Evolutionary conservation across 2,797 vertebrate genomes (phyloP).

Genomic region (Diceros bicornis): DNA sequence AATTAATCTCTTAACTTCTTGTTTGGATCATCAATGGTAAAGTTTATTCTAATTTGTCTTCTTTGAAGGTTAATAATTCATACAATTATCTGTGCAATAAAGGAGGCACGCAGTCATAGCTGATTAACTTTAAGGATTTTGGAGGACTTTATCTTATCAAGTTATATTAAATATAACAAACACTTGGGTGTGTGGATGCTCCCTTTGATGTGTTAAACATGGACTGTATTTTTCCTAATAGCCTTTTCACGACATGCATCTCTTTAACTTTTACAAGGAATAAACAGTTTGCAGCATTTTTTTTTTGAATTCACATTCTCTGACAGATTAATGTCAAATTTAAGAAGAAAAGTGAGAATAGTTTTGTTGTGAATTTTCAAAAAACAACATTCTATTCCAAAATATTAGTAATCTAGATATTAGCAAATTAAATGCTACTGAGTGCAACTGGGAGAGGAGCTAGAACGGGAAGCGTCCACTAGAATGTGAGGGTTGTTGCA

Average conservation of each 20-base stretch:
- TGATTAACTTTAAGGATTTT: neutral
- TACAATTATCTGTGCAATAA: neutral
- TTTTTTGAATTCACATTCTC: neutral
- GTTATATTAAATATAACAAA: neutral
- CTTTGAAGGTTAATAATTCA: conserved; percentile 56
- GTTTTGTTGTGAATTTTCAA: neutral
- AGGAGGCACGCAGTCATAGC: neutral
- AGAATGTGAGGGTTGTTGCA: neutral
- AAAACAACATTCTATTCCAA: neutral
- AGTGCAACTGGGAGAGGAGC: neutral
- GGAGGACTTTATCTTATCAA: neutral
- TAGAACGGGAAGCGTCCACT: too few relatives aligned
- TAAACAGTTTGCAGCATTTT: neutral
- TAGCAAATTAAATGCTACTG: neutral
- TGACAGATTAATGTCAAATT: neutral
- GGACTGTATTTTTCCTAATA: neutral
- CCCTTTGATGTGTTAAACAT: neutral
- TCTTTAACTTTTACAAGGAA: conserved; percentile 18
- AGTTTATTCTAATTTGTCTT: neutral
- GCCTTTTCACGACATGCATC: neutral
- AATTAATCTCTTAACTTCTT: conserved; percentile 60
- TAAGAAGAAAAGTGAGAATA: neutral
- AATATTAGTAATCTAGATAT: neutral
- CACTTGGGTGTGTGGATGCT: too few relatives aligned
- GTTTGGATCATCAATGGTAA: neutral